phyloP scores from a whole-genome alignment of 2,797 vertebrate species.

The Chelidonichthys spinosus region DNA sequence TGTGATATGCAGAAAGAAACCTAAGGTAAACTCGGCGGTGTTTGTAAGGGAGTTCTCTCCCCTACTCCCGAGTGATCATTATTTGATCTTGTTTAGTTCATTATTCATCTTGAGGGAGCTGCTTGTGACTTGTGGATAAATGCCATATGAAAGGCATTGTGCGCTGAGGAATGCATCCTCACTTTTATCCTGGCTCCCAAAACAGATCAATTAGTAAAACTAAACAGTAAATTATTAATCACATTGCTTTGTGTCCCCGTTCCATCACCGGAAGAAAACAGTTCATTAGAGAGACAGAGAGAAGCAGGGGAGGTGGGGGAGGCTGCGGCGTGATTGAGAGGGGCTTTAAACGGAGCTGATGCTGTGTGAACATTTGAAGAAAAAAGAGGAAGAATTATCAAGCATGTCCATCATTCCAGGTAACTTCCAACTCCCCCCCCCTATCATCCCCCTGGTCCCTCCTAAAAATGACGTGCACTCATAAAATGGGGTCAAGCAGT shows the following conservation, averaged over 20 bases:
- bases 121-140: slow-evolving; percentile 85
- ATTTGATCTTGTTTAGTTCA: slow-evolving; percentile 89
- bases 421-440: slow-evolving; percentile 62
- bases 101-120: slow-evolving; percentile 87
- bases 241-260: slow-evolving; percentile 85
- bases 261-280: slow-evolving; percentile 85
- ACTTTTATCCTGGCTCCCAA: slow-evolving; percentile 86
- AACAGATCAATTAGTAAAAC: slow-evolving; percentile 89
- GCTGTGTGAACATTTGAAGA: slow-evolving; percentile 79
- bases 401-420: slow-evolving; percentile 81
- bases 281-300: slow-evolving; percentile 79
- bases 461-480: slow-evolving; percentile 66
- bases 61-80: slow-evolving; percentile 80
- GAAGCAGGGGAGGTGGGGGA: neutral
- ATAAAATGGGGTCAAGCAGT: slow-evolving; percentile 88
- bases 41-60: slow-evolving; percentile 77
- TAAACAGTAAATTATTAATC: slow-evolving; percentile 89
- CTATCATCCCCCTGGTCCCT: slow-evolving; percentile 20
- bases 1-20: slow-evolving; percentile 70
- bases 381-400: slow-evolving; percentile 78
- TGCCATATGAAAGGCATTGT: slow-evolving; percentile 86
- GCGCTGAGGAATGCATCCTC: slow-evolving; percentile 79
- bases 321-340: slow-evolving; percentile 79
- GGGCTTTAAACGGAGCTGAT: slow-evolving; percentile 83
- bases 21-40: slow-evolving; percentile 79